Evolutionary conservation across 2,797 vertebrate genomes (phyloP), one percentile per base, ranked within the genome.

Genomic region (Pitangus sulphuratus): DNA sequence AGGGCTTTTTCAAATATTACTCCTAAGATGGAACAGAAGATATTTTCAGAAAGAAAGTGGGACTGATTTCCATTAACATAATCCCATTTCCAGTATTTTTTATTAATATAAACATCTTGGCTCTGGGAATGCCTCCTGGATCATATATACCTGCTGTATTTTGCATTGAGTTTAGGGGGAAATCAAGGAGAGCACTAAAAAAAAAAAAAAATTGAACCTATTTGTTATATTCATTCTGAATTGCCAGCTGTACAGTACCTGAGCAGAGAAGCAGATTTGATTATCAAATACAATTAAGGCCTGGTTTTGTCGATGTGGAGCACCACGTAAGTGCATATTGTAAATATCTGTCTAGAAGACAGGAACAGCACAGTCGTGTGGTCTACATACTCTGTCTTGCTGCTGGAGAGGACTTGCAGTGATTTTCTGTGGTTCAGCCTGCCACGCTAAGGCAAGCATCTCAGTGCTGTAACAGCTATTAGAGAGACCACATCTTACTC

Each of bases 51-150:
- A 77, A 71, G 68, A 76, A 89, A 81, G 51, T 70, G 66, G 66
- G 69, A 88, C 81, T 90, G 65, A 79, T 81, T 94, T 79, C 64
- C 50, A 91, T 89, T 92, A 90, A 57, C 45, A 54, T 93, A 87
- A 95, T 89, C 88, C 65, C 22, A 88, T 91, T 89, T 85, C 45
- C 85, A 66, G 48, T 76, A 91, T 87, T 87, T 92, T 94, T 87
- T 91, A 91, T 90, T 96, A 91, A 84, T 90, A 93, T 57, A 94
- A 92, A 70, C 37, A 72, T 78, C 69, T 69, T 81, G 53, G 40
- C 61, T 93, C 71, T 80, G 81, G 64, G 68, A 92, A 70, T 85
- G 81, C n/a, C 53, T 87, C 9, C 53, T 53, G 68, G 68, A 84
- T 90, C 81, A 57, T 83, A 57, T 76, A 77, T 83, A 80, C 37